These are phyloP conservation scores for Acrossocheilus fasciatus DNA, from an alignment of 2,797 vertebrate genomes.

Conservation along the genomic window DNA sequence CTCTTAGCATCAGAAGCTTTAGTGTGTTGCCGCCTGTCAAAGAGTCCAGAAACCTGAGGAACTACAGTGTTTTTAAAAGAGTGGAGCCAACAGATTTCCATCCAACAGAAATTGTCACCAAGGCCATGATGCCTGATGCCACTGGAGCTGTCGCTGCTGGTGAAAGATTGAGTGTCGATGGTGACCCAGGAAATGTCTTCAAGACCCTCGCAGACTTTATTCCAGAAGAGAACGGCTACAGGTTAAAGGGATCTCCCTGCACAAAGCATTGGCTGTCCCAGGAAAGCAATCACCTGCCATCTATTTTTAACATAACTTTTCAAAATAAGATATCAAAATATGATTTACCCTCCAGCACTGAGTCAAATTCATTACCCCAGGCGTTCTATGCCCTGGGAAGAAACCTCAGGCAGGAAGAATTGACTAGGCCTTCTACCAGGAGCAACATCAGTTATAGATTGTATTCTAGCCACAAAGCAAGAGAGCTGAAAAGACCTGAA, in stretches of 20 bases:
- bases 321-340: conserved; percentile 52
- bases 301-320: conserved; percentile 54
- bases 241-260: conserved; percentile 9
- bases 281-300: conserved; percentile 61
- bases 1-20: conserved; percentile 71
- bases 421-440: conserved; percentile 40
- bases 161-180: conserved; percentile 37
- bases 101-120: background rate
- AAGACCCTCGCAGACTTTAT: conserved; percentile 3
- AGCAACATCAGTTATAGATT: conserved; percentile 42
- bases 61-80: conserved; percentile 14
- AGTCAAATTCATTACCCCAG: conserved; percentile 49
- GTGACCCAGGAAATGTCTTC: conserved; percentile 42
- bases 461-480: conserved; percentile 42
- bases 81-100: conserved; percentile 28
- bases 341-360: conserved; percentile 49
- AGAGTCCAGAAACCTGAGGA: conserved; percentile 49
- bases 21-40: conserved; percentile 75
- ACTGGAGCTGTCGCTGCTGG: conserved; percentile 26
- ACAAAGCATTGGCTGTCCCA: conserved; percentile 63
- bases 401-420: conserved; percentile 62
- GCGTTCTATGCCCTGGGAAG: conserved; percentile 55
- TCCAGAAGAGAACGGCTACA: conserved; percentile 42
- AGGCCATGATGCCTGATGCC: conserved; percentile 21
- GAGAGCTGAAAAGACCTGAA: conserved; percentile 36